These are phyloP conservation scores for Phaethornis superciliosus DNA, from an alignment of 2,113 vertebrate species.

Conservation along the genomic window DNA sequence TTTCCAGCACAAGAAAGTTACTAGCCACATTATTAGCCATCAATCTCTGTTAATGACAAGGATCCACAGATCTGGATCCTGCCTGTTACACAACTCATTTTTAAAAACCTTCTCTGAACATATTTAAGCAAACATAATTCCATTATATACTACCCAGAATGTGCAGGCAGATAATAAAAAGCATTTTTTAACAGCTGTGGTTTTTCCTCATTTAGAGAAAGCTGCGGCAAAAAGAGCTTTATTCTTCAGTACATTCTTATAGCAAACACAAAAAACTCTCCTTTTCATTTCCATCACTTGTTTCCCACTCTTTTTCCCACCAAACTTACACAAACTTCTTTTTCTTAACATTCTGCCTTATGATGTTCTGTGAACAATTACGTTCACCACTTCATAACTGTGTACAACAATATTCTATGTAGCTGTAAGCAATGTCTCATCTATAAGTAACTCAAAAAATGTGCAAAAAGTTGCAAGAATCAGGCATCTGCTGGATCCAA, in stretches of 20 bases:
- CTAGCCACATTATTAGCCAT: background rate
- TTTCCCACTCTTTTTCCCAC: background rate
- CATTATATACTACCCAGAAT: background rate
- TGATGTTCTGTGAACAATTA: background rate
- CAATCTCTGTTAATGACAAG: background rate
- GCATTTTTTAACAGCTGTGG: background rate
- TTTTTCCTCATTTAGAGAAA: background rate
- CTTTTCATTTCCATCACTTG: background rate
- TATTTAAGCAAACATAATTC: conserved; percentile 32
- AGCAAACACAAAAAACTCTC: background rate
- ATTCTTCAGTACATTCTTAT: background rate
- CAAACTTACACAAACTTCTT: background rate
- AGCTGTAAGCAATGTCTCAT: background rate
- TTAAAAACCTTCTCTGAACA: conserved; percentile 20
- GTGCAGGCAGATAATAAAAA: background rate
- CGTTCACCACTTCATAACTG: background rate
- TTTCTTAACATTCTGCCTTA: background rate
- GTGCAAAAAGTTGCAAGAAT: background rate
- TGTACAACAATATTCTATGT: background rate
- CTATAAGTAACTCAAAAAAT: background rate
- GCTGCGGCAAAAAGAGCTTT: background rate
- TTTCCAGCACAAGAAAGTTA: background rate
- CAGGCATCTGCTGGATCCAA: background rate
- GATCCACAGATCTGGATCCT: background rate
- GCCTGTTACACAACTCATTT: background rate